Evolutionary conservation across 2,113 vertebrate genomes (phyloP).

Genomic region (Oreochromis niloticus): DNA sequence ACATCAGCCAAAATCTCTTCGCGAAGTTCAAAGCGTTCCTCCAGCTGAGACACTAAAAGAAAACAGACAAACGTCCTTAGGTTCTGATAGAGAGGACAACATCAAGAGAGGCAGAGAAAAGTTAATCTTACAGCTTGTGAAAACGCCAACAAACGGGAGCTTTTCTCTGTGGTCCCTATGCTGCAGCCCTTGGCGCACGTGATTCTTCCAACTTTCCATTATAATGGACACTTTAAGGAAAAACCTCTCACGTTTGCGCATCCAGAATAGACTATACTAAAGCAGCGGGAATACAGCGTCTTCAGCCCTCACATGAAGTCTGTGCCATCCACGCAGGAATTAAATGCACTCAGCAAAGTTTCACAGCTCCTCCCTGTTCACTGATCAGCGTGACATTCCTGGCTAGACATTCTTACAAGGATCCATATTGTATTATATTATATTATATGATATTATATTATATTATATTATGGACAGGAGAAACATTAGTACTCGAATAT

Average conservation of each 20-base stretch:
- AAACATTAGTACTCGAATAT: not conserved
- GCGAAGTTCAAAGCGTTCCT: constrained; percentile 60
- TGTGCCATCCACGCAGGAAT: not conserved
- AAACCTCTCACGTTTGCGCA: not conserved
- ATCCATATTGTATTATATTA: not conserved
- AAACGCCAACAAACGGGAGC: constrained; percentile 58
- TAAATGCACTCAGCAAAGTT: not conserved
- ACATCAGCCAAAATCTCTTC: constrained; percentile 46
- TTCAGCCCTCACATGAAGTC: not conserved
- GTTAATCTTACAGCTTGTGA: constrained; percentile 48
- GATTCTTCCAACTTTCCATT: constrained; percentile 71
- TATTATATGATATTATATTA: not conserved
- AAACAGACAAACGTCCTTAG: not conserved
- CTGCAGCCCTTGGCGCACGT: constrained; percentile 54
- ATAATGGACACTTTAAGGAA: not conserved
- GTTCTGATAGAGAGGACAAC: not conserved
- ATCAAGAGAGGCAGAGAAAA: not conserved
- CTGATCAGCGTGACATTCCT: not conserved
- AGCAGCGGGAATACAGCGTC: not conserved
- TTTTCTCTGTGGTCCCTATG: constrained; percentile 63
- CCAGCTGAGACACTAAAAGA: constrained; percentile 59
- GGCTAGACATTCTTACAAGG: not conserved
- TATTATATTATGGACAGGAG: not conserved
- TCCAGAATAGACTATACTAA: not conserved
- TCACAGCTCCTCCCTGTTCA: constrained; percentile 22